A percentile compares a stretch with the other conserved stretches of the same genome.
Evolutionary conservation across 2,888 invertebrate genomes (phyloP).

Genomic region (Zygogramma bicolorata): DNA sequence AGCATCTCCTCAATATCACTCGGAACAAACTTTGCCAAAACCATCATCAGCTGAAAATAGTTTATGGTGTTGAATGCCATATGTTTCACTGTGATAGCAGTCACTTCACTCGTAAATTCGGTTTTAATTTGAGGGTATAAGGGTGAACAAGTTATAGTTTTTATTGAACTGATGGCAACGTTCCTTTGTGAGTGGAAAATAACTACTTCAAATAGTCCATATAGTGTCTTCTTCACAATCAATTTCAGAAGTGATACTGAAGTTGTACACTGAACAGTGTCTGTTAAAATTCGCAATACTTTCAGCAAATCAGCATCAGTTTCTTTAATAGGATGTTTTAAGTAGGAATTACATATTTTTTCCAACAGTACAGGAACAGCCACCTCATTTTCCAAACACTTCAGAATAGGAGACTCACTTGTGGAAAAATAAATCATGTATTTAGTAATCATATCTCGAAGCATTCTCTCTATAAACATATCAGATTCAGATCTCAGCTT

Average conservation of each 20-base stretch:
- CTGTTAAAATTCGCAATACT: slow-evolving; percentile 57
- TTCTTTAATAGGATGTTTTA: slow-evolving; percentile 58
- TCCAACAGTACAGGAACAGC: slow-evolving; percentile 57
- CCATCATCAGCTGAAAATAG: slow-evolving; percentile 63
- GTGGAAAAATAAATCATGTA: slow-evolving; percentile 60
- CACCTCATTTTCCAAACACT: slow-evolving; percentile 53
- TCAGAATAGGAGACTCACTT: slow-evolving; percentile 57
- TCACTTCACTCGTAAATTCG: slow-evolving; percentile 56
- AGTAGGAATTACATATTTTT: slow-evolving; percentile 57
- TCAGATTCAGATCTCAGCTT: slow-evolving; percentile 67
- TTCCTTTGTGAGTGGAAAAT: slow-evolving; percentile 60
- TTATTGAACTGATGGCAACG: slow-evolving; percentile 56
- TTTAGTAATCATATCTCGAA: slow-evolving; percentile 67
- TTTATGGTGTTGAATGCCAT: slow-evolving; percentile 65
- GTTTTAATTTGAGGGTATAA: slow-evolving; percentile 54
- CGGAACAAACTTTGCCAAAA: slow-evolving; percentile 60
- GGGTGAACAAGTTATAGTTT: slow-evolving; percentile 51
- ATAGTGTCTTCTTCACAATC: slow-evolving; percentile 53
- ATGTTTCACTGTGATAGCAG: slow-evolving; percentile 63
- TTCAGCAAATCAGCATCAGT: slow-evolving; percentile 58
- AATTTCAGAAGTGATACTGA: slow-evolving; percentile 47
- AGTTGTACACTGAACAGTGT: slow-evolving; percentile 53
- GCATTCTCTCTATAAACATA: slow-evolving; percentile 66
- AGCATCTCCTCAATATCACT: slow-evolving; percentile 59
- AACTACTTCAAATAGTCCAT: slow-evolving; percentile 59